phyloP scores from a whole-genome alignment of 2,797 vertebrate species.

The Percopsis omiscomaycus region DNA sequence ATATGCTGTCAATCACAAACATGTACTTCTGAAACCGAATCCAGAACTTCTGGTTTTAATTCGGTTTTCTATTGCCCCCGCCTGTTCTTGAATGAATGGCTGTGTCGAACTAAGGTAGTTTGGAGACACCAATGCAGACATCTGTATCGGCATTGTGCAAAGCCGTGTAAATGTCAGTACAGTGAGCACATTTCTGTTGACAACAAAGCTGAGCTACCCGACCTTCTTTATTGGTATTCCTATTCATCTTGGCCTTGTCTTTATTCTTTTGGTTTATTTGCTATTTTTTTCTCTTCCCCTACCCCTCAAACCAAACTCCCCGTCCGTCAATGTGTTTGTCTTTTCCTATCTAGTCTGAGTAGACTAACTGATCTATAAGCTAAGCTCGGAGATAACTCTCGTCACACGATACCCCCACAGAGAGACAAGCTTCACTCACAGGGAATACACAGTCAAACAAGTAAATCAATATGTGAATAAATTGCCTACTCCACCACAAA shows the following conservation, averaged over 20 bases:
- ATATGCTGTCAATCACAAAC: no score
- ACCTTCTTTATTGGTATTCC: neutral
- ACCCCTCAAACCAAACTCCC: slow-evolving; percentile 18
- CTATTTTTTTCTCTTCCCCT: slow-evolving; percentile 1
- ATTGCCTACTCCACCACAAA: slow-evolving; percentile 63
- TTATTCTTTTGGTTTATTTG: neutral
- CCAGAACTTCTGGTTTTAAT: no score
- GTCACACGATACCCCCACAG: slow-evolving; percentile 52
- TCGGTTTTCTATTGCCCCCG: no score
- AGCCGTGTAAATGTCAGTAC: no score
- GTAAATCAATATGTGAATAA: slow-evolving; percentile 73
- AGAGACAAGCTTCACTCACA: slow-evolving; percentile 48
- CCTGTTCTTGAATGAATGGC: no score
- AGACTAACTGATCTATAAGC: slow-evolving; percentile 27
- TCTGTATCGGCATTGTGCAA: no score
- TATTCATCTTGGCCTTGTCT: neutral
- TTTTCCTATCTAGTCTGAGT: slow-evolving; percentile 8
- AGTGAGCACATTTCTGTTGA: no score
- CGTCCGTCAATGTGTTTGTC: slow-evolving; percentile 7
- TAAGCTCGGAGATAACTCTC: slow-evolving; percentile 21
- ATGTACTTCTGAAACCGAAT: no score
- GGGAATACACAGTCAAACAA: slow-evolving; percentile 59
- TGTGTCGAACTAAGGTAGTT: no score
- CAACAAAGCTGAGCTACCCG: neutral
- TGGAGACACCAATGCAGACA: no score